Base-by-base conservation (phyloP, 2,113 vertebrate genomes). In the Vireo altiloquus region DNA sequence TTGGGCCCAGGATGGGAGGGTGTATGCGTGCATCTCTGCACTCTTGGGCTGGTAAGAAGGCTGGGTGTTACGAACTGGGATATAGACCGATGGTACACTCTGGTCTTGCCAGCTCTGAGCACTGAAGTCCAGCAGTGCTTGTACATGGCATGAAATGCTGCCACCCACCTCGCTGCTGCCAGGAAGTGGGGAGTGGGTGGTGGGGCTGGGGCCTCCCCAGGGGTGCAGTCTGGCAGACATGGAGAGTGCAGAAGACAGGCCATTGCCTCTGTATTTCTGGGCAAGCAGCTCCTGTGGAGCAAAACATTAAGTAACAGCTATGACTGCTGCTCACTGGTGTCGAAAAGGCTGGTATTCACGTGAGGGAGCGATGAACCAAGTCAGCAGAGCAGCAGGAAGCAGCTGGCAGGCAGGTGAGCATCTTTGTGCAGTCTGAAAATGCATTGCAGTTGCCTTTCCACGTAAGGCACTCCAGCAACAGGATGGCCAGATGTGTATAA, bases 341-440 rank as follows among this genome's bases (percentile, higher is more conserved):
- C 0, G 0, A 80, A 94, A 95, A 93, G 54, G 50, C 75, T 85
- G 79, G n/a, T 83, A 56, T 71, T 93, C 85, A 63, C 4, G 85
- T 35, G 39, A 90, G 24, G 12, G 82, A 83, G 76, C 1, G 8
- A 82, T 90, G 87, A 82, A 83, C 70, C 35, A 82, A 74, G 75
- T 33, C 5, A 2, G 37, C 59, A 81, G 60, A 83, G 69, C 71
- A 91, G 52, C 44, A 78, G 75, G 30, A 83, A 93, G 79, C 85
- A 92, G 85, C 54, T 94, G 93, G 79, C 42, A 81, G 71, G 64
- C 66, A 92, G 88, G 85, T 95, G 79, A 93, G 56, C 68, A 77
- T 63, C 78, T 70, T 75, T 64, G 47, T 1, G 1, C 18, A 50
- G 40, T 54, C 69, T 82, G 52, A 22, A 72, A 82, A 64, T 33